Base-by-base conservation (phyloP, 2,113 vertebrate genomes). In the Piaya cayana region DNA sequence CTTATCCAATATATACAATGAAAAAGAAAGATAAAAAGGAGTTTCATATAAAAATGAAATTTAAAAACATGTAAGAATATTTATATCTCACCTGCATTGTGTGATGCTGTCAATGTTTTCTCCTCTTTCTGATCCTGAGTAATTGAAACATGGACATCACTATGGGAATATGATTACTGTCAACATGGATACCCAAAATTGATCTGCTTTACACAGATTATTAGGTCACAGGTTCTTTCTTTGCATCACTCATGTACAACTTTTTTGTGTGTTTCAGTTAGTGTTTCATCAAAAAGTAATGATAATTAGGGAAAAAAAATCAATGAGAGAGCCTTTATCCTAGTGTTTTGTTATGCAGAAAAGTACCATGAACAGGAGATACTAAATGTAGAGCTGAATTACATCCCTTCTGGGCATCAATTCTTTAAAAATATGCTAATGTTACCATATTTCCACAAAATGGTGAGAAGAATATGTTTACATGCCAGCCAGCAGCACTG, bases 101-200 rank as follows among this genome's bases (percentile, higher is more conserved):
- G 32, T 8, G 14, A 12, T 58, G 30, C 3, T 39, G 8, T 29
- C 20, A 26, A 14, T 47, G 5, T 34, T 95, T 90, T 69, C 9
- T 53, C 8, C 30, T 65, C 9, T 70, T 83, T 56, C 15, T 81
- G 10, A 72, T 62, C 5, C 36, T 76, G 13, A 56, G 15, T 20
- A 65, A 36, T 5, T 58, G 12, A 65, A 74, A 82, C 2, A 2
- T 17, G 18, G 45, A 30, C 15, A 58, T 20, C 18, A 17, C 10
- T 52, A 11, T 25, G 26, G 8, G 5, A 37, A 9, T 30, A 32
- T 4, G 7, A 25, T 39, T 32, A 15, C 9, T 62, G 29, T 21
- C 6, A 15, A 11, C 11, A 13, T 6, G 4, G 8, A n/a, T 26
- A n/a, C 1, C 1, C 11, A 59, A 32, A 55, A 68, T 37, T 0